A percentile compares a stretch with the other conserved stretches of the same genome.
phyloP scores from a whole-genome alignment of 2,113 vertebrate species.

The Myanophis thanlyinensis region DNA sequence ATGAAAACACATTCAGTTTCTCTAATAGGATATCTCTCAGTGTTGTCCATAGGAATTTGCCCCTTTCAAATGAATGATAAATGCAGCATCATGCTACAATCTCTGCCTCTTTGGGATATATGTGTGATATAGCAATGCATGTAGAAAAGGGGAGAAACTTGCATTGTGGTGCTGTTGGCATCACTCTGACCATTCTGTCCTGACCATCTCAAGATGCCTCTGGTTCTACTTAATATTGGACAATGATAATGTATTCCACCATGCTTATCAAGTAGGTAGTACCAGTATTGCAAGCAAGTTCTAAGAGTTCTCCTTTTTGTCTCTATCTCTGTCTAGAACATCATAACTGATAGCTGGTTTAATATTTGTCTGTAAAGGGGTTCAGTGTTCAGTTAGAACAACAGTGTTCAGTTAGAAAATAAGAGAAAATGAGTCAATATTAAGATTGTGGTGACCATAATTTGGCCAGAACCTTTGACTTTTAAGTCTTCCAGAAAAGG shows the following conservation, averaged over 20 bases:
- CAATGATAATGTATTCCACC: neutral
- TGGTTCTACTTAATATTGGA: neutral
- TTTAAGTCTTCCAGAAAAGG: neutral
- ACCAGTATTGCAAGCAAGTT: neutral
- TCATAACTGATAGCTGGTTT: neutral
- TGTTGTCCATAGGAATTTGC: neutral
- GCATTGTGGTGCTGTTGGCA: neutral
- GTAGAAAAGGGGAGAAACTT: neutral
- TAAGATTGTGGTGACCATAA: neutral
- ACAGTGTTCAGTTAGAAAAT: neutral
- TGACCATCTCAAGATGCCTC: neutral
- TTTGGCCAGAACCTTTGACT: neutral
- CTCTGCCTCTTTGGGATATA: neutral
- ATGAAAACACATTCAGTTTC: neutral
- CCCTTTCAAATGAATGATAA: neutral
- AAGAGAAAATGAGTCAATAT: neutral
- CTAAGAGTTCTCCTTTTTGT: neutral
- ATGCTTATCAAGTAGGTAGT: neutral
- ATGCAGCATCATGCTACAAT: neutral
- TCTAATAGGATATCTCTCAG: neutral
- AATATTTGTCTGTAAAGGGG: neutral
- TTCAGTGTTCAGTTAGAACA: neutral
- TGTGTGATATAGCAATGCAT: neutral
- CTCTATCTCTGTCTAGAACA: neutral
- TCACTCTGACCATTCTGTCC: neutral